Percentiles rank a stretch among this genome's conserved stretches.
phyloP scores from a whole-genome alignment of 2,113 vertebrate species.

The Microtus oregoni region DNA sequence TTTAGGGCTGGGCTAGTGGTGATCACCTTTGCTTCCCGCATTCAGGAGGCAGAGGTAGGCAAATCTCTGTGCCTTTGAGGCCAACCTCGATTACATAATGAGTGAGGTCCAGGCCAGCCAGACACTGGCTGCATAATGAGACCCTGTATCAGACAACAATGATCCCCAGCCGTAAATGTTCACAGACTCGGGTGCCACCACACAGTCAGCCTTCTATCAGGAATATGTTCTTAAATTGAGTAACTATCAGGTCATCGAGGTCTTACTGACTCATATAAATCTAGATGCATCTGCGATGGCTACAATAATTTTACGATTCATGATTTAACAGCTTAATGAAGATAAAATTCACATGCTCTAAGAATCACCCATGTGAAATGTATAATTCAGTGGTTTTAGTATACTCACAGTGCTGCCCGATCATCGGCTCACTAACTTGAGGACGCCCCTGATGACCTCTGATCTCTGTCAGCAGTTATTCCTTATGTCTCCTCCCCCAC shows the following conservation, averaged over 20 bases:
- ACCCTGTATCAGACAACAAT: too few species aligned
- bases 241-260: not conserved
- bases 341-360: not conserved
- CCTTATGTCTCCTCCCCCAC: not conserved
- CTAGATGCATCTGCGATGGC: not conserved
- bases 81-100: not conserved
- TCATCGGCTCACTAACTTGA: not conserved
- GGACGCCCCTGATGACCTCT: not conserved
- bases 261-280: constrained; percentile 24
- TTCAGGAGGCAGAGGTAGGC: not conserved
- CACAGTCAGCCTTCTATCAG: not conserved
- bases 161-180: fast-evolving
- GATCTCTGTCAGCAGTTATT: not conserved
- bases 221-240: constrained; percentile 23
- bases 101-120: not conserved
- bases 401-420: not conserved
- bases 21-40: not conserved
- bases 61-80: not conserved
- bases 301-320: constrained; percentile 2
- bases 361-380: not conserved
- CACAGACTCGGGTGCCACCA: not conserved
- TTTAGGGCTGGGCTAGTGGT: not conserved
- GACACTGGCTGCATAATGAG: not conserved
- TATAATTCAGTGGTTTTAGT: not conserved
- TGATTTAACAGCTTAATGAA: constrained; percentile 29